phyloP scores from a whole-genome alignment of 2,888 invertebrate species.

The Byasa hedistus region DNA sequence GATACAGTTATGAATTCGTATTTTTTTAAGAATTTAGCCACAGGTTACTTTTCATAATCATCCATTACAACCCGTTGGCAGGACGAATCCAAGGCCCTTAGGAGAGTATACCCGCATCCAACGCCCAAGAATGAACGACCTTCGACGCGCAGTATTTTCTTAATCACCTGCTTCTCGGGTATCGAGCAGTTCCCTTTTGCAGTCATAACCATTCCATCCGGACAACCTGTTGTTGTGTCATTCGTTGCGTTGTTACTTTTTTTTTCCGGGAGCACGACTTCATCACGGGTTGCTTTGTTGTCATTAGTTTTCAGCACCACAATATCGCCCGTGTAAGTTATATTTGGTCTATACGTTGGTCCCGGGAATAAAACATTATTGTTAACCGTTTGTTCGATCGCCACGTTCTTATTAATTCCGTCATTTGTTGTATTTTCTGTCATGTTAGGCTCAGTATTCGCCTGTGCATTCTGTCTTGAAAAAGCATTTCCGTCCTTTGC shows the following conservation, averaged over 20 bases:
- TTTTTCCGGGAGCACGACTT: conserved; percentile 14
- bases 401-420: no score
- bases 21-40: no score
- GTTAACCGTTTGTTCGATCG: background rate
- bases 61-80: conserved; percentile 21
- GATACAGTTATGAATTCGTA: no score
- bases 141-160: background rate
- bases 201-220: conserved; percentile 10
- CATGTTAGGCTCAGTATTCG: background rate
- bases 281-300: background rate
- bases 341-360: background rate
- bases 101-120: conserved; percentile 12
- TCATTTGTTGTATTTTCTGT: background rate
- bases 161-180: conserved; percentile 4
- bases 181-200: conserved; percentile 17
- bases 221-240: conserved; percentile 6
- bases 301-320: conserved; percentile 9
- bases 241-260: background rate
- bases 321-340: background rate
- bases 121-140: background rate
- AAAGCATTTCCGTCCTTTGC: background rate
- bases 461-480: background rate
- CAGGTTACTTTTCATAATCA: no score
- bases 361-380: conserved; percentile 21
- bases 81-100: conserved; percentile 22